Evolutionary conservation across 1,140 invertebrate species (phyloP).

Genomic region (Saccostrea glomerata): DNA sequence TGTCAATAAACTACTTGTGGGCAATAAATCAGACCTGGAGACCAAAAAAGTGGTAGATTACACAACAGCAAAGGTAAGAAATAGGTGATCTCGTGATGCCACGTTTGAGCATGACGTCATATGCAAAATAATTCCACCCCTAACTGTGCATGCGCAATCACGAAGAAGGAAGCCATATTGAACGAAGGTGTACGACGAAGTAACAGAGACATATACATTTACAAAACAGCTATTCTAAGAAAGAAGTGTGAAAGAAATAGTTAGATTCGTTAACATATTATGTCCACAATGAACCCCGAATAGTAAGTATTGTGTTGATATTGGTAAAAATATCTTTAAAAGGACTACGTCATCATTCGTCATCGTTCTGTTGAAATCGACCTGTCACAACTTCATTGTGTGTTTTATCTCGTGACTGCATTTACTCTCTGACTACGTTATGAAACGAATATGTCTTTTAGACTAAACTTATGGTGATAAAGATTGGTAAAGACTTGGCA

Average conservation of each 20-base stretch:
- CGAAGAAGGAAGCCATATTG: conserved; percentile 78
- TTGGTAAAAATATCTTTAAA: background rate
- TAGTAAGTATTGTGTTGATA: conserved; percentile 84
- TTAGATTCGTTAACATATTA: conserved; percentile 59
- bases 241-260: conserved; percentile 48
- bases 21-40: conserved; percentile 96
- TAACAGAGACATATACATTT: conserved; percentile 43
- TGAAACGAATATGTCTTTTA: background rate
- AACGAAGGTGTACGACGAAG: conserved; percentile 65
- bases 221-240: conserved; percentile 50
- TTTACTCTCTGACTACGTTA: background rate
- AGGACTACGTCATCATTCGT: conserved; percentile 40
- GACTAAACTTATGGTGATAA: background rate
- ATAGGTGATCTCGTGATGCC: conserved; percentile 72
- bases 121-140: conserved; percentile 69
- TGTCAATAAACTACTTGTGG: conserved; percentile 98
- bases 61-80: conserved; percentile 91
- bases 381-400: conserved; percentile 17
- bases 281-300: conserved; percentile 88
- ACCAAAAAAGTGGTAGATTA: conserved; percentile 88
- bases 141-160: conserved; percentile 71
- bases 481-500: background rate
- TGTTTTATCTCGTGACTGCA: conserved; percentile 16
- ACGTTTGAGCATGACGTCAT: conserved; percentile 74
- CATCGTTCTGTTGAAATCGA: conserved; percentile 35